Conservation (phyloP, 2,113 vertebrate species). For the Anarhynchus alexandrinus region DNA sequence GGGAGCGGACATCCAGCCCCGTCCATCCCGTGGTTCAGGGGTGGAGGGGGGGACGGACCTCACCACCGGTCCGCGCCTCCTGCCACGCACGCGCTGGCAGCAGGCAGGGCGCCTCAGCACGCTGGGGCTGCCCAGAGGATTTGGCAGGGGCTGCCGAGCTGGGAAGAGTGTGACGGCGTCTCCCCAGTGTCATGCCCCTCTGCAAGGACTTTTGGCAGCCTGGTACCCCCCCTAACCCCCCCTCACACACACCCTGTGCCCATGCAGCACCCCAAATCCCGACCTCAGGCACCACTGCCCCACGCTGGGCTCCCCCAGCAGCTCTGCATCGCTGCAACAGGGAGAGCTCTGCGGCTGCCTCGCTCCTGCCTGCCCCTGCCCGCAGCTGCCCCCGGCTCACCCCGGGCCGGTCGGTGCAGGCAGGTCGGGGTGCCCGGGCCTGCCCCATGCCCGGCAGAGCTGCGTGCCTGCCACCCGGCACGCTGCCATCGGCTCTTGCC, state of each 20-base stretch:
- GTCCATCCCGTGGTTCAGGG: not conserved
- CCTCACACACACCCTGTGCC: not conserved
- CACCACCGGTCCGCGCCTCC: fast-evolving
- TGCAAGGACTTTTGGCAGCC: not conserved
- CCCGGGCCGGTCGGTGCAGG: not conserved
- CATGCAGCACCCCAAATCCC: not conserved
- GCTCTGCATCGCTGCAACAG: not conserved
- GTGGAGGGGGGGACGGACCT: not conserved
- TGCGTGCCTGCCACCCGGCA: fast-evolving
- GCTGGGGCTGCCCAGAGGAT: not conserved
- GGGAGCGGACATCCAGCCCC: fast-evolving
- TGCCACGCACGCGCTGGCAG: not conserved
- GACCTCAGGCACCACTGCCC: fast-evolving
- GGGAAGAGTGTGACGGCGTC: not conserved
- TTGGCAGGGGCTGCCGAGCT: not conserved
- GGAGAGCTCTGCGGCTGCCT: not conserved
- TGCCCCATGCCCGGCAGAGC: not conserved
- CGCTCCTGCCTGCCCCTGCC: conserved; percentile 25
- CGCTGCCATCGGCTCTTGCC: not conserved
- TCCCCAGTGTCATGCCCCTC: not conserved
- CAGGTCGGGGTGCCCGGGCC: not conserved
- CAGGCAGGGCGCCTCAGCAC: not conserved
- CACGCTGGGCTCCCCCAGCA: not conserved
- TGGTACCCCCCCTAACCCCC: too few relatives aligned
- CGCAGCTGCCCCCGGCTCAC: not conserved